A percentile compares a stretch with the other conserved stretches of the same genome.
phyloP scores from a whole-genome alignment of 2,113 vertebrate genomes.

The Myiagra hebetior region DNA sequence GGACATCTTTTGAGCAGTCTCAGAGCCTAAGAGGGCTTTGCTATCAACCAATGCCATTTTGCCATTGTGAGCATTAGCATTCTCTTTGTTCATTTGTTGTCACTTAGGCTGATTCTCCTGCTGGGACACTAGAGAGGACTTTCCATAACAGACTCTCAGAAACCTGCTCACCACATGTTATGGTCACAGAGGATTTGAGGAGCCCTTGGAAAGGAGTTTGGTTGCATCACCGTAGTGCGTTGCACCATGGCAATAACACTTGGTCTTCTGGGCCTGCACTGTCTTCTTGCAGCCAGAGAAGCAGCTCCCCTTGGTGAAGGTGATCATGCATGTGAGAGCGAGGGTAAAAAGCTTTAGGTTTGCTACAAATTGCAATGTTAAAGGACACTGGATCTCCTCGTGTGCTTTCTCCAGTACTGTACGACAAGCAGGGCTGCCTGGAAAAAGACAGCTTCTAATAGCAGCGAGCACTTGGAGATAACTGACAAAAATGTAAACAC shows the following conservation, averaged over 20 bases:
- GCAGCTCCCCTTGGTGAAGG: not conserved
- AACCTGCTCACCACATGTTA: not conserved
- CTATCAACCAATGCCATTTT: not conserved
- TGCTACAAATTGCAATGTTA: not conserved
- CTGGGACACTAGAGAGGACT: not conserved
- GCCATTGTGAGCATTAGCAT: rapidly evolving
- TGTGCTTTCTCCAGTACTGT: not conserved
- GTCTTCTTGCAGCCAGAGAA: not conserved
- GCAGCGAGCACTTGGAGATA: not conserved
- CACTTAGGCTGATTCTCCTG: not conserved
- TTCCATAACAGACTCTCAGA: not conserved
- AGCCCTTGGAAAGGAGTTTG: not conserved
- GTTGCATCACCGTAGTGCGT: not conserved
- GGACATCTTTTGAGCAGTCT: not conserved
- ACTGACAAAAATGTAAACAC: not conserved
- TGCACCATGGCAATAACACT: not conserved
- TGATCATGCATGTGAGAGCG: rapidly evolving
- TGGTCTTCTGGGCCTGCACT: not conserved
- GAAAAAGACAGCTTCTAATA: not conserved
- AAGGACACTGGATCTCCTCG: not conserved
- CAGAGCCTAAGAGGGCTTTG: not conserved
- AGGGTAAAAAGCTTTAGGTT: not conserved
- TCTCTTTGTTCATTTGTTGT: not conserved
- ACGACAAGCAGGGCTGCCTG: not conserved
- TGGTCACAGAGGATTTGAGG: not conserved